Evolutionary conservation across 2,888 invertebrate genomes (phyloP), one percentile per base, ranked within the genome.

Genomic region (Drosophila infuscata): DNA sequence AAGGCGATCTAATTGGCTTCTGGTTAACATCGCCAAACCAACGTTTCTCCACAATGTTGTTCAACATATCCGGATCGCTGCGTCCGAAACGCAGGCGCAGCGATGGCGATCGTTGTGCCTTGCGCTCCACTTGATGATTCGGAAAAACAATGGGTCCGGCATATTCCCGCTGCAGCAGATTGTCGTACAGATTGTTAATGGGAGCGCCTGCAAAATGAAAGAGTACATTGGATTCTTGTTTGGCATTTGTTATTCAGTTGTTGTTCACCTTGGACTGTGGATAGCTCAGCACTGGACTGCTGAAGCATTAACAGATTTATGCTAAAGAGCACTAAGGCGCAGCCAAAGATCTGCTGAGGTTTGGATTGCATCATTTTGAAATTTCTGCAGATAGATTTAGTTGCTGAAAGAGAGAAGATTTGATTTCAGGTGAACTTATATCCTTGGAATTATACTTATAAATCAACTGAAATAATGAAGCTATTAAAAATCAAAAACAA

Each of bases 71-170:
- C 17, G 96, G 95, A 92, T 96, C 96, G 36, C 96, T 96, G 76
- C 96, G 95, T 48, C 97, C 97, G 90, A 97, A 97, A 76, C 97
- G 95, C 68, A 97, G 94, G 29, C 97, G 94, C 48, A 97, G 94
- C 1, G 96, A 96, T 0, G 96, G 97, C 20, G 96, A 96, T 74
- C 96, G 94, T 88, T 96, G 96, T 6, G 96, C 96, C 92, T 96
- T 96, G 91, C 97, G 95, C 57, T 96, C 96, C 35, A 97, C 95
- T 56, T 91, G 89, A 92, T 96, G 96, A 12, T 95, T 95, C 51
- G 94, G 93, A 70, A 93, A 92, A n/a, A 92, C 88, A 35, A 93
- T 85, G 5, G 93, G 93, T 0, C 92, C 93, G 38, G 93, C 92
- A 69, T 93, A 93, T 83, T 93, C 93, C 25, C 93, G 91, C 79